phyloP scores from a whole-genome alignment of 2,888 invertebrate species.

The Bombylius major region DNA sequence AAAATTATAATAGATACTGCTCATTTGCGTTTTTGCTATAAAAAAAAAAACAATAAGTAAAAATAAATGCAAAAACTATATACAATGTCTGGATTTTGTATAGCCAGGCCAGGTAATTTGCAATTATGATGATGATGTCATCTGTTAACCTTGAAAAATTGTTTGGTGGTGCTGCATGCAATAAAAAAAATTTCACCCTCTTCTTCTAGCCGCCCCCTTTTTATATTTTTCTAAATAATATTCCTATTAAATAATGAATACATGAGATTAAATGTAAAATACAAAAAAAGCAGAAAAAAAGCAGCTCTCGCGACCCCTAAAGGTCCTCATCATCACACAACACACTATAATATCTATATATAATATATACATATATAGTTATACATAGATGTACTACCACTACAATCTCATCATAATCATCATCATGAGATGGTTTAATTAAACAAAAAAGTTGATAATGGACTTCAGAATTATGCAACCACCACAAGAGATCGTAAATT shows the following conservation, averaged over 20 bases:
- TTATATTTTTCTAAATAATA: neutral
- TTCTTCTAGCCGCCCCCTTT: neutral
- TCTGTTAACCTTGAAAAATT: constrained; percentile 9
- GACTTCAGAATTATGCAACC: neutral
- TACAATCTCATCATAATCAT: neutral
- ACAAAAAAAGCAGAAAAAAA: no score
- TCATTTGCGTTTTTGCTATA: neutral
- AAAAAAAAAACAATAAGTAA: neutral
- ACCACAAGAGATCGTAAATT: neutral
- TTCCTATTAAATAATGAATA: no score
- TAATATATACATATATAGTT: no score
- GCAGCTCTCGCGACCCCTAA: no score
- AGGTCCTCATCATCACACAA: no score
- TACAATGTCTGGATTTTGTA: neutral
- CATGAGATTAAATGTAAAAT: no score
- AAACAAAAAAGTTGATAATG: constrained; percentile 7
- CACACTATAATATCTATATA: neutral
- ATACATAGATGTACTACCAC: neutral
- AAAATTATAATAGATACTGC: no score
- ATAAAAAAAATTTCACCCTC: neutral
- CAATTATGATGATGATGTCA: constrained; percentile 13
- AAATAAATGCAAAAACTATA: no score
- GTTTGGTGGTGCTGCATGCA: constrained; percentile 8
- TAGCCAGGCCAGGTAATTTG: constrained; percentile 13
- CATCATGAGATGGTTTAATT: constrained; percentile 7